phyloP scores from a whole-genome alignment of 2,113 vertebrate species.

The Peromyscus leucopus region DNA sequence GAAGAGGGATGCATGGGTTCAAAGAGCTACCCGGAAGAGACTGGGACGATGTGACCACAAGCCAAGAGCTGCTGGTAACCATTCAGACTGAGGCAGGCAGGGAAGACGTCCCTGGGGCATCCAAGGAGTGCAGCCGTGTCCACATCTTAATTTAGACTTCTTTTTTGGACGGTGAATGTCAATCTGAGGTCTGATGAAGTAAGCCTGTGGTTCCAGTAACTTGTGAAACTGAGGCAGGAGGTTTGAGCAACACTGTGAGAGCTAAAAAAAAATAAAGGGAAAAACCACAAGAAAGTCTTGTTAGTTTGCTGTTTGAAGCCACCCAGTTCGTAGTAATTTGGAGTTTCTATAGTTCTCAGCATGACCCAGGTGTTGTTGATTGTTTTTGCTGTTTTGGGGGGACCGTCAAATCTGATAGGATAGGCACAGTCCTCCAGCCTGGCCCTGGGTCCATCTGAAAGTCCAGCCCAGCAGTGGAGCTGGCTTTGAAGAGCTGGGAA shows the following conservation, averaged over 20 bases:
- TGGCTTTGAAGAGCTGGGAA: background rate
- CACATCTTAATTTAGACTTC: background rate
- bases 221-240: background rate
- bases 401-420: background rate
- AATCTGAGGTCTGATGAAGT: background rate
- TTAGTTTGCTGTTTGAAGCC: background rate
- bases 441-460: background rate
- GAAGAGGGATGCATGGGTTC: background rate
- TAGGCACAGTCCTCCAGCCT: background rate
- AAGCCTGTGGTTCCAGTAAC: background rate
- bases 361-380: background rate
- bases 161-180: background rate
- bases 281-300: background rate
- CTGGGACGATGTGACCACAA: background rate
- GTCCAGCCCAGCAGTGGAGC: background rate
- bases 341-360: background rate
- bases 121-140: background rate
- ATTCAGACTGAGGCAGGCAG: background rate
- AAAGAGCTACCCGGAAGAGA: background rate
- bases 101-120: background rate
- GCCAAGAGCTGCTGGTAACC: background rate
- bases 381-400: too few relatives aligned
- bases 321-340: background rate
- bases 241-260: background rate
- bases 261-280: background rate